Conservation (phyloP, 2,888 invertebrate genomes). For the Cheilosia vernalis region DNA sequence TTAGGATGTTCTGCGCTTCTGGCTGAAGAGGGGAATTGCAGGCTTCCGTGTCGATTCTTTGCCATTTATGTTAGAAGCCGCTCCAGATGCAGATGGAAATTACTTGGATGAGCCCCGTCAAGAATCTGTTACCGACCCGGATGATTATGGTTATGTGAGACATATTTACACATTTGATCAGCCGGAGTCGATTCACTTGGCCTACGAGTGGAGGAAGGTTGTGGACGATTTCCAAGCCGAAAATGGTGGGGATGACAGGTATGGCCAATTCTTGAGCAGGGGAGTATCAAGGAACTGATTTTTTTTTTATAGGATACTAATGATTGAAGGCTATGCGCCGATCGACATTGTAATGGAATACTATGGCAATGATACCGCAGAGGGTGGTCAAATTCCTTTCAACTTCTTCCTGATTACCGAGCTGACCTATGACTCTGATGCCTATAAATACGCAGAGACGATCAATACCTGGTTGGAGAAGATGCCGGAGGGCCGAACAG, state of each 20-base stretch:
- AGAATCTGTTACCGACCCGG: conserved; percentile 82
- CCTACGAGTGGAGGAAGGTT: conserved; percentile 85
- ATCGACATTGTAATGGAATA: conserved; percentile 85
- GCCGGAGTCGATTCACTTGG: conserved; percentile 85
- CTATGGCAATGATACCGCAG: conserved; percentile 84
- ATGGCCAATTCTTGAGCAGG: no score
- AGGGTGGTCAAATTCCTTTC: conserved; percentile 87
- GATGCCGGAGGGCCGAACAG: conserved; percentile 85
- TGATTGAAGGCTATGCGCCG: conserved; percentile 87
- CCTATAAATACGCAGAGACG: conserved; percentile 84
- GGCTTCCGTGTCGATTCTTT: conserved; percentile 90
- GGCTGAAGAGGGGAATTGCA: conserved; percentile 91
- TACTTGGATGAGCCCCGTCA: conserved; percentile 85
- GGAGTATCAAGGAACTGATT: no score
- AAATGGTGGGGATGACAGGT: conserved; percentile 80
- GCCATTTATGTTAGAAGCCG: conserved; percentile 82
- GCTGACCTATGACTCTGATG: conserved; percentile 85
- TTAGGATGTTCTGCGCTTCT: conserved; percentile 87
- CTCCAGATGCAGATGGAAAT: conserved; percentile 78
- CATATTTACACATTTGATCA: conserved; percentile 86
- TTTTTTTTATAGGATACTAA: conserved; percentile 84
- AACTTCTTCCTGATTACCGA: conserved; percentile 86
- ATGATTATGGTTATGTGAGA: conserved; percentile 84
- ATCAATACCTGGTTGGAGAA: conserved; percentile 86
- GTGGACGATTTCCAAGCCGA: conserved; percentile 84